Evolutionary conservation across 2,113 vertebrate genomes (phyloP).

Genomic region (Dasyurus viverrinus): DNA sequence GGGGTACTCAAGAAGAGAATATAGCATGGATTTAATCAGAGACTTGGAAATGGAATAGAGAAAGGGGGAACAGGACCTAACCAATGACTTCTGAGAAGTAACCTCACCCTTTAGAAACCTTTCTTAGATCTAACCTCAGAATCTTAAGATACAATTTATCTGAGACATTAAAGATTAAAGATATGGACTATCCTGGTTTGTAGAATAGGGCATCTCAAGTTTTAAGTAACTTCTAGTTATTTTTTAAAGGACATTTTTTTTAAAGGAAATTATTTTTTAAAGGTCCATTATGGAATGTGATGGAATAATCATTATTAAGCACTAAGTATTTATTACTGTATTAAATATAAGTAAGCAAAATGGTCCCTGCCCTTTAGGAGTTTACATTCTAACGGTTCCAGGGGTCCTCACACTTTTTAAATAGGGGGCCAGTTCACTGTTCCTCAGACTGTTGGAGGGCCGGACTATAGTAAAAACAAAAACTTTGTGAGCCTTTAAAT

Average conservation of each 20-base stretch:
- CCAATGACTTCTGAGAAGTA: background rate
- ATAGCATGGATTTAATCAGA: background rate
- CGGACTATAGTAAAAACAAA: too few relatives aligned
- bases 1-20: background rate
- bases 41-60: background rate
- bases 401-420: too few relatives aligned
- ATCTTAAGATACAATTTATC: background rate
- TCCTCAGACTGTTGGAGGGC: too few relatives aligned
- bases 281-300: background rate
- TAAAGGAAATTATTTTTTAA: too few relatives aligned
- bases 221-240: background rate
- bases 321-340: background rate
- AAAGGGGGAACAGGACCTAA: background rate
- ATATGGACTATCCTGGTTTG: background rate
- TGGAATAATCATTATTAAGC: background rate
- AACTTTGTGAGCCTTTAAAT: too few relatives aligned
- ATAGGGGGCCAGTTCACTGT: too few relatives aligned
- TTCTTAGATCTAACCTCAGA: background rate
- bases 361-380: background rate
- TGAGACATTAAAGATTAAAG: background rate
- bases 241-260: background rate
- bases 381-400: background rate
- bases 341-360: background rate
- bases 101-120: background rate
- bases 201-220: background rate